These are phyloP conservation scores for Acropternis orthonyx DNA, from an alignment of 2,797 vertebrate species.

Conservation along the genomic window DNA sequence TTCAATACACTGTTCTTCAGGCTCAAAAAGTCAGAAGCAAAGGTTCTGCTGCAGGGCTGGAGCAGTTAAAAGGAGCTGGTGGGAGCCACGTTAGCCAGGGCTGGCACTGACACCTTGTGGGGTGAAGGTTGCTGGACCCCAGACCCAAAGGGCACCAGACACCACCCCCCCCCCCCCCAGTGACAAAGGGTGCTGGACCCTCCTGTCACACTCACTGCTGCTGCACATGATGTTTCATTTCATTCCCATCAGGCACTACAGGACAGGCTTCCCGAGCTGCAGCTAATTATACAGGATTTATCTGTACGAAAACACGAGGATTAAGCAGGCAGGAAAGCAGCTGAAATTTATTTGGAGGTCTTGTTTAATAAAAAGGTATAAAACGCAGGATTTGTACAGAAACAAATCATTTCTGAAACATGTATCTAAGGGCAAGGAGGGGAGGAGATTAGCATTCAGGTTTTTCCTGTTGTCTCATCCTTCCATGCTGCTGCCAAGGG, in stretches of 20 bases:
- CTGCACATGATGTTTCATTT: constrained; percentile 34
- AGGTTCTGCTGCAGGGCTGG: not conserved
- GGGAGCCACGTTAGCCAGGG: not conserved
- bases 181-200: not conserved
- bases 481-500: not conserved
- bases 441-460: not conserved
- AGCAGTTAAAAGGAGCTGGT: accelerated
- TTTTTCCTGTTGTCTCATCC: constrained; percentile 11
- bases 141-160: not conserved
- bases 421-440: not conserved
- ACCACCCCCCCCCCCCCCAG: too few species aligned
- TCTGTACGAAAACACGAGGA: constrained; percentile 71
- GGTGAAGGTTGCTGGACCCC: not conserved
- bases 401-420: constrained; percentile 62
- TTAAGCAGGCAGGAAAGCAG: constrained; percentile 67
- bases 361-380: constrained; percentile 69
- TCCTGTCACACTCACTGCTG: accelerated
- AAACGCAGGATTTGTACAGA: constrained; percentile 55
- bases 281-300: constrained; percentile 78
- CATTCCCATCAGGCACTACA: constrained; percentile 44
- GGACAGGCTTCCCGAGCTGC: constrained; percentile 55
- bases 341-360: constrained; percentile 67
- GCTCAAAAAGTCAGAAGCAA: not conserved
- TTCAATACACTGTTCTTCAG: accelerated
- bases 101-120: not conserved